Evolutionary conservation across 37 sponge, comb jelly and placozoan species (phyloP), one percentile per base, ranked within the genome.

Genomic region (Chondrosia reniformis): DNA sequence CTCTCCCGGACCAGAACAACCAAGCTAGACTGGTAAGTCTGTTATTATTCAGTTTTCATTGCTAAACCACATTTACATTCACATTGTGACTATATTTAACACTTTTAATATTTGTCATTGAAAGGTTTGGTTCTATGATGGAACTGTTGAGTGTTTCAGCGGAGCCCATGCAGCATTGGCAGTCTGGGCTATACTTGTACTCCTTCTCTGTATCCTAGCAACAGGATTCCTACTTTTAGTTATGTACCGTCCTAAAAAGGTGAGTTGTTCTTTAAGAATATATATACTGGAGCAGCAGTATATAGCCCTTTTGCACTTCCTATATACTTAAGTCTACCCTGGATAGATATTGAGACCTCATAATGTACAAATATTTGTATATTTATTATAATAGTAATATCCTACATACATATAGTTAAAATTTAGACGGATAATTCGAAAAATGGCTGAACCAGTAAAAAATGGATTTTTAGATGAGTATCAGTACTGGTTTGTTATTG

Each of bases 71-170:
- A 49, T 49, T 10, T 49, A 49, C 15, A 49, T 19, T 19, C 15
- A 15, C 52, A 49, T 10, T 49, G 10, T 10, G 15, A 10, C 15
- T 49, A 49, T 49, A 15, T 10, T 49, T 49, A 19, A 19, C 52
- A 49, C 15, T 10, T 49, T 49, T 15, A 49, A 19, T 10, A 19
- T 10, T 49, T 15, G 10, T 19, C 15, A 25, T 13, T 30, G 4
- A 6, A 7, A 69, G 72, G 72, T 69, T 2, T 69, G 72, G 72
- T 69, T 43, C 36, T 69, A 69, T 69, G 72, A 69, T 69, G 72
- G 72, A 25, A 69, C 72, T 40, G 72, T 69, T 1, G 4, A 13
- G 36, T 69, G 41, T 44, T 69, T 69, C 22, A 25, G 22, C 24
- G 43, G n/a, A 24, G 42, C 44, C 31, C 72, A 69, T 40, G 72